These are phyloP conservation scores for Digitonthophagus gazella DNA, from an alignment of 2,888 invertebrate genomes.

Conservation along the genomic window DNA sequence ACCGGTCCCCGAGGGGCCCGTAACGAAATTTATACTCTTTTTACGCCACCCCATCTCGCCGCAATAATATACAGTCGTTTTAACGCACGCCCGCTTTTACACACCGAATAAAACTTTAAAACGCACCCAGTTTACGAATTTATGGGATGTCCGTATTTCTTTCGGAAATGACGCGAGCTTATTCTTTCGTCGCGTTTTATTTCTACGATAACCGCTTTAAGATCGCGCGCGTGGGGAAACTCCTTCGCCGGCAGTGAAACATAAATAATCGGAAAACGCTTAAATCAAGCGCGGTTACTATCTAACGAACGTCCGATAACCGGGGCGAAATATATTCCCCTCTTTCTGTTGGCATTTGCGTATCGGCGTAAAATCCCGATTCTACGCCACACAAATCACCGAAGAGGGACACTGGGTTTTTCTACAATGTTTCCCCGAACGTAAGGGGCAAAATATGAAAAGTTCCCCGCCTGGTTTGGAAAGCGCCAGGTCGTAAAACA, in stretches of 20 bases:
- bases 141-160: background rate
- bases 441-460: conserved; percentile 36
- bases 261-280: conserved; percentile 25
- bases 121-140: background rate
- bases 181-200: background rate
- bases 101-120: background rate
- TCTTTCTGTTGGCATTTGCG: conserved; percentile 23
- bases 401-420: conserved; percentile 30
- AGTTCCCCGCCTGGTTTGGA: conserved; percentile 35
- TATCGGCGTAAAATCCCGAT: conserved; percentile 22
- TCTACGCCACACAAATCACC: conserved; percentile 32
- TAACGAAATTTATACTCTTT: conserved; percentile 25
- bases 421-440: conserved; percentile 12
- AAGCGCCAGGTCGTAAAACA: conserved; percentile 36
- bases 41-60: conserved; percentile 20
- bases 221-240: background rate
- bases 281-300: conserved; percentile 24
- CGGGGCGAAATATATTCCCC: conserved; percentile 19
- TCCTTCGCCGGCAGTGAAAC: background rate
- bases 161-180: background rate
- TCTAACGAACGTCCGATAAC: conserved; percentile 10
- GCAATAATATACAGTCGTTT: conserved; percentile 29
- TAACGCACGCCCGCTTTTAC: background rate
- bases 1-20: background rate
- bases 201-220: background rate